Evolutionary conservation across 1,140 invertebrate species (phyloP).

Genomic region (Vanessa tameamea): DNA sequence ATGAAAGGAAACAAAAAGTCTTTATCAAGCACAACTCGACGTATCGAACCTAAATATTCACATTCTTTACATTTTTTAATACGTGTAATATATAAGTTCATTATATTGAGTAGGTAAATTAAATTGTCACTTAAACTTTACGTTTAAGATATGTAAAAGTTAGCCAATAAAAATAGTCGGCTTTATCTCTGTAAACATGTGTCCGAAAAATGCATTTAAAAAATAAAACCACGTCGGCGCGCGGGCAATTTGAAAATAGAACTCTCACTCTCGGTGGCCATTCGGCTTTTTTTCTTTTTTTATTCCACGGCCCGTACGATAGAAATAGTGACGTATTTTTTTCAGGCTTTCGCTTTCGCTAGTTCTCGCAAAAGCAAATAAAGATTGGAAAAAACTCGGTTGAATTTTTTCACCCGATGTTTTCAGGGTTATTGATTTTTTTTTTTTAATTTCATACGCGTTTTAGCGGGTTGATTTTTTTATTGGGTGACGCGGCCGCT

Average conservation of each 20-base stretch:
- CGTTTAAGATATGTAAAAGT: neutral
- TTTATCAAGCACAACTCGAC: constrained; percentile 9
- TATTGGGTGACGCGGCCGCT: constrained; percentile 31
- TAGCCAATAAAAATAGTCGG: neutral
- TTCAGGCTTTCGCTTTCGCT: constrained; percentile 71
- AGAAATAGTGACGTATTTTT: constrained; percentile 79
- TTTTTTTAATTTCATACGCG: constrained; percentile 60
- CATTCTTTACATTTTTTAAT: neutral
- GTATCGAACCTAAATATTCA: too few species aligned
- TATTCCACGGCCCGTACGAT: constrained; percentile 65
- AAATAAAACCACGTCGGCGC: constrained; percentile 49
- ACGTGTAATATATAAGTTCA: neutral
- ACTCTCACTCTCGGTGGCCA: constrained; percentile 66
- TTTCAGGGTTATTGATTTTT: constrained; percentile 68
- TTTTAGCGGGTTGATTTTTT: constrained; percentile 46
- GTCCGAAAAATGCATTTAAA: constrained; percentile 60
- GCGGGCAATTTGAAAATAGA: constrained; percentile 72
- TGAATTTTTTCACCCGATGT: constrained; percentile 60
- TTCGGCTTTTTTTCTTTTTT: constrained; percentile 65
- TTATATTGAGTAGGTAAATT: neutral
- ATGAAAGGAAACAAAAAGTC: constrained; percentile 22
- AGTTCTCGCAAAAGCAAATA: constrained; percentile 76
- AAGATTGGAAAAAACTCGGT: constrained; percentile 71
- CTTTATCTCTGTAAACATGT: constrained; percentile 36
- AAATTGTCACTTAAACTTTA: neutral